phyloP scores from a whole-genome alignment of 2,113 vertebrate genomes.

The Nibea albiflora region DNA sequence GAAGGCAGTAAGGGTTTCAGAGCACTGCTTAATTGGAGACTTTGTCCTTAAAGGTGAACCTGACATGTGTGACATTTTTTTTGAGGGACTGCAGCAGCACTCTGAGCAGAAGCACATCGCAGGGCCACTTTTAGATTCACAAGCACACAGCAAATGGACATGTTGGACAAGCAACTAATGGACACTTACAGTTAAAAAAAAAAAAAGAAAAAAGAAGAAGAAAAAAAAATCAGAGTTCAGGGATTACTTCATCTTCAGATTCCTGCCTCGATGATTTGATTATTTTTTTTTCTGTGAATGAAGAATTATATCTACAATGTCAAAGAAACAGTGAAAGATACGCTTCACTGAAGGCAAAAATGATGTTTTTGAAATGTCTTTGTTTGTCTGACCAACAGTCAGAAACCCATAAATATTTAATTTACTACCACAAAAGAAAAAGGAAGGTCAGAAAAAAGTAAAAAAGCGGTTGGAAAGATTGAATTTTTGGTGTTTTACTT shows the following conservation, averaged over 20 bases:
- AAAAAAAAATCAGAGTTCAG: too few relatives aligned
- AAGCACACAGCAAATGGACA: not conserved
- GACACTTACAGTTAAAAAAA: not conserved
- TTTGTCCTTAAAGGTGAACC: slow-evolving; percentile 57
- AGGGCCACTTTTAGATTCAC: not conserved
- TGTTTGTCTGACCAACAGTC: too few relatives aligned
- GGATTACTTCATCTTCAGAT: not conserved
- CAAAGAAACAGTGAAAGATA: not conserved
- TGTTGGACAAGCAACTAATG: slow-evolving; percentile 3
- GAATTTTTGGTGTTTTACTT: too few relatives aligned
- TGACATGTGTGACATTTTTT: slow-evolving; percentile 51
- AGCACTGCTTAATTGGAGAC: slow-evolving; percentile 56
- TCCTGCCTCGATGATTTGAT: not conserved
- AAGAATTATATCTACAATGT: not conserved
- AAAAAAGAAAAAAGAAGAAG: too few relatives aligned
- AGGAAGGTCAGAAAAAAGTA: too few relatives aligned
- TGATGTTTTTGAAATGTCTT: too few relatives aligned
- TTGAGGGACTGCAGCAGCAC: slow-evolving; percentile 15
- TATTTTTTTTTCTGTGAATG: not conserved
- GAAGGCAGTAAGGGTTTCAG: slow-evolving; percentile 28
- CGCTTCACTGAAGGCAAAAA: too few relatives aligned
- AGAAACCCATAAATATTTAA: not conserved
- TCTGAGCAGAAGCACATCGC: not conserved
- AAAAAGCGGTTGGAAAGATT: too few relatives aligned
- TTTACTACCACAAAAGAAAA: not conserved